These are phyloP conservation scores for Arenicola marina DNA, from an alignment of 2,888 invertebrate species.

Conservation along the genomic window DNA sequence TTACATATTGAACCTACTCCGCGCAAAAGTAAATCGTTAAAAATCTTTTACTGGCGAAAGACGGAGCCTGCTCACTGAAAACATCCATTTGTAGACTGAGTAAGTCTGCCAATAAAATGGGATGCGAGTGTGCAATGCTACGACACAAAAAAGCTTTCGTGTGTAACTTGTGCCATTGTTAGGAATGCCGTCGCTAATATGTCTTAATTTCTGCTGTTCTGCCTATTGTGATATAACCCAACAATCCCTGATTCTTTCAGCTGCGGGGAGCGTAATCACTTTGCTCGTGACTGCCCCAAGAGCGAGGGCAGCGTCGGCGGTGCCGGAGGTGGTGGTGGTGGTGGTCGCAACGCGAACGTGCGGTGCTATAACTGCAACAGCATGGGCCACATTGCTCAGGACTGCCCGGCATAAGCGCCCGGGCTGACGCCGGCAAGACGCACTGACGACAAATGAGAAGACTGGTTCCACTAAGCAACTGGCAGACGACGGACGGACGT, in stretches of 20 bases:
- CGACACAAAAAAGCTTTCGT: not conserved
- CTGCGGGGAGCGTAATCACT: conserved; percentile 44
- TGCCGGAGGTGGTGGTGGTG: conserved; percentile 9
- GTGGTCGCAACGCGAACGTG: conserved; percentile 16
- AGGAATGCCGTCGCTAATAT: not conserved
- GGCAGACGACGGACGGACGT: too few relatives aligned
- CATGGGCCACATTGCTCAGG: conserved; percentile 61
- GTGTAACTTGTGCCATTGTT: not conserved
- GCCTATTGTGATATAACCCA: not conserved
- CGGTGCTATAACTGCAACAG: conserved; percentile 60
- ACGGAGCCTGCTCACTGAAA: too few relatives aligned
- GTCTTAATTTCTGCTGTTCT: not conserved
- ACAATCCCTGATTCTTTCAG: conserved; percentile 32
- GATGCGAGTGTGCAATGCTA: too few relatives aligned
- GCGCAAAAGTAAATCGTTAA: too few relatives aligned
- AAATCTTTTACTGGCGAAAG: too few relatives aligned
- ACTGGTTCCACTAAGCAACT: too few relatives aligned
- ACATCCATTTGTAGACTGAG: too few relatives aligned
- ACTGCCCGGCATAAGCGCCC: conserved; percentile 52
- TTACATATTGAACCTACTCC: too few relatives aligned
- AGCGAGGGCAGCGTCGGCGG: too few relatives aligned
- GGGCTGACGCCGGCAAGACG: too few relatives aligned
- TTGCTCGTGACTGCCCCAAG: conserved; percentile 49
- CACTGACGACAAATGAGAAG: too few relatives aligned
- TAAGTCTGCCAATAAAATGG: too few relatives aligned